Conservation (phyloP, 2,113 vertebrate genomes). For the Takifugu bimaculatus region DNA sequence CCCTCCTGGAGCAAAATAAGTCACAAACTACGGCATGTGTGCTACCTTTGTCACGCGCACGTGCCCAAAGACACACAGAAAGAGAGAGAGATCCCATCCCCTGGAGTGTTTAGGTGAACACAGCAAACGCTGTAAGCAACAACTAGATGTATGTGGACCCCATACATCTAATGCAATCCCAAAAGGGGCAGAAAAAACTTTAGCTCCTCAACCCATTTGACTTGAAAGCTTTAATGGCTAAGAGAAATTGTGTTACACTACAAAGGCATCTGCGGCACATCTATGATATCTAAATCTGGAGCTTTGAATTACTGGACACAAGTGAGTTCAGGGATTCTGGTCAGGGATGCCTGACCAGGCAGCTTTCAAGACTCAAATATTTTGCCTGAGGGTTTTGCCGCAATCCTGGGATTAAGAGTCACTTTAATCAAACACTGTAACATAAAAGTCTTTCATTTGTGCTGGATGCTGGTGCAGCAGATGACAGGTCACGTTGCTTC, state of each 20-base stretch:
- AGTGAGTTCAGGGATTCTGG: slow-evolving; percentile 26
- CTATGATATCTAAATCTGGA: slow-evolving; percentile 73
- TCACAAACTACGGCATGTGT: slow-evolving; percentile 47
- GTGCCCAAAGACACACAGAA: background rate
- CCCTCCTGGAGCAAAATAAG: slow-evolving; percentile 49
- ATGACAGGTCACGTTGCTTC: slow-evolving; percentile 34
- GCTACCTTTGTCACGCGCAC: slow-evolving; percentile 12
- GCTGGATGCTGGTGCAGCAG: background rate
- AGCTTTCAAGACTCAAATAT: slow-evolving; percentile 1
- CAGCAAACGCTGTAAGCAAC: slow-evolving; percentile 2
- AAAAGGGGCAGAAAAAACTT: slow-evolving; percentile 13
- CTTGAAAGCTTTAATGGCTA: slow-evolving; percentile 43
- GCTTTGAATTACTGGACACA: slow-evolving; percentile 47
- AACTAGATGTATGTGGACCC: slow-evolving; percentile 11
- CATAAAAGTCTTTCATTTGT: slow-evolving; percentile 19
- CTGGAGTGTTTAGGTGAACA: slow-evolving; percentile 20
- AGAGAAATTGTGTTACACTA: slow-evolving; percentile 52
- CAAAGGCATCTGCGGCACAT: slow-evolving; percentile 53
- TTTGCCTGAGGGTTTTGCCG: background rate
- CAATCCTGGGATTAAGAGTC: slow-evolving; percentile 9
- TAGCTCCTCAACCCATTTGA: slow-evolving; percentile 24
- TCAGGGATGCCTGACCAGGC: slow-evolving; percentile 19
- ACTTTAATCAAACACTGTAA: slow-evolving; percentile 25
- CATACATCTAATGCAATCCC: slow-evolving; percentile 22
- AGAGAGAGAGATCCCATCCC: slow-evolving; percentile 5